Conservation (phyloP, 1,140 invertebrate genomes). For the Apocrypta bakeri region DNA sequence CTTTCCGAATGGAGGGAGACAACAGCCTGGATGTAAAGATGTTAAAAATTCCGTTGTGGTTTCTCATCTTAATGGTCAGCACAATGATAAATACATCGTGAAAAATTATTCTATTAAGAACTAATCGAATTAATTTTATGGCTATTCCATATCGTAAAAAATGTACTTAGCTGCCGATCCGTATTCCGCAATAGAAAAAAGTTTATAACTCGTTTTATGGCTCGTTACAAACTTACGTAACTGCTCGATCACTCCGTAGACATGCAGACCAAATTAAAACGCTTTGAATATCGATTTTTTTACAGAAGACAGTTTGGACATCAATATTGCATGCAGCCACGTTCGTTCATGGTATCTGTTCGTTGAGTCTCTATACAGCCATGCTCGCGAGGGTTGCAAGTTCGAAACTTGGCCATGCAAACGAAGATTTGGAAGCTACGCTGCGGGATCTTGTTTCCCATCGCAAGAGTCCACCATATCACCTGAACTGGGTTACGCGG, state of each 20-base stretch:
- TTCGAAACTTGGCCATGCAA: conserved; percentile 73
- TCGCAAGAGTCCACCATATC: conserved; percentile 62
- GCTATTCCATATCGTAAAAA: no score
- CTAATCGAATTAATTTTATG: no score
- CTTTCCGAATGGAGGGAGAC: conserved; percentile 82
- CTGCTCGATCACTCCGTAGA: not conserved
- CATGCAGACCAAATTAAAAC: no score
- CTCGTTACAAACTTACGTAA: not conserved
- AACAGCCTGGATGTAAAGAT: conserved; percentile 82
- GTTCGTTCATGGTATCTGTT: conserved; percentile 82
- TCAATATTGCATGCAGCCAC: conserved; percentile 83
- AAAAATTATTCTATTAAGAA: not conserved
- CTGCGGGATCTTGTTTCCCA: conserved; percentile 72
- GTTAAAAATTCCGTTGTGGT: conserved; percentile 74
- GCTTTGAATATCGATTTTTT: conserved; percentile 11
- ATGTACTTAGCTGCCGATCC: no score
- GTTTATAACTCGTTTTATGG: not conserved
- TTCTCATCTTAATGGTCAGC: conserved; percentile 70
- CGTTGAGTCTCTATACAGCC: conserved; percentile 80
- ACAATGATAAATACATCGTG: not conserved
- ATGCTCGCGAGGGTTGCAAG: conserved; percentile 67
- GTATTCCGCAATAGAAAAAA: not conserved
- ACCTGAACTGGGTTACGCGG: conserved; percentile 70
- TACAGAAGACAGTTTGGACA: conserved; percentile 66
- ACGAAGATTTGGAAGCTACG: conserved; percentile 65